Percentiles rank a stretch among this genome's conserved stretches.
Conservation (phyloP, 2,888 invertebrate genomes). For the Pherbina coryleti region DNA sequence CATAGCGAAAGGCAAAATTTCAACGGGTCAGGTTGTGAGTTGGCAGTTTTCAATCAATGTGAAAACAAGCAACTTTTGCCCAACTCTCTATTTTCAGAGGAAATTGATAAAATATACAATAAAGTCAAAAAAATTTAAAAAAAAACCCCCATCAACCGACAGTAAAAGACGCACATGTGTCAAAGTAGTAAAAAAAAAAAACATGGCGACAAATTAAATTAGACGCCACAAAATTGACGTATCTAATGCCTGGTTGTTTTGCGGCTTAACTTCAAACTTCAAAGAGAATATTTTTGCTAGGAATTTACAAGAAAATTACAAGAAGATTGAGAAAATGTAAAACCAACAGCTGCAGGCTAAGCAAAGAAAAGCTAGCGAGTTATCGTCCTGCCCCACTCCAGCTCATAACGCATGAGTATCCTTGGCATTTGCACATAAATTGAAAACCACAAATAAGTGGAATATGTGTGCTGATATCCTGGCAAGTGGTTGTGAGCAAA, state of each 20-base stretch:
- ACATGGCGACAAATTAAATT: conserved; percentile 30
- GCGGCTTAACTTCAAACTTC: conserved; percentile 7
- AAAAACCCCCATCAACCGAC: background rate
- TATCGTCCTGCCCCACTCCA: background rate
- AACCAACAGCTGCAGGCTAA: background rate
- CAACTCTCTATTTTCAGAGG: background rate
- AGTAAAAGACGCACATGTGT: background rate
- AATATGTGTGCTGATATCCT: conserved; percentile 6
- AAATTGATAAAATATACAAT: conserved; percentile 7
- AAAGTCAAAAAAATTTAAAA: background rate
- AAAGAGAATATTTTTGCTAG: conserved; percentile 25
- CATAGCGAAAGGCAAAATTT: background rate
- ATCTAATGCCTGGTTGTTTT: background rate
- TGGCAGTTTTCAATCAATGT: conserved; percentile 11
- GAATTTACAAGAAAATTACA: conserved; percentile 12
- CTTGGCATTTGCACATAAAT: conserved; percentile 31
- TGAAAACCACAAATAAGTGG: conserved; percentile 28
- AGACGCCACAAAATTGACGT: background rate
- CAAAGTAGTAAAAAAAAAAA: background rate
- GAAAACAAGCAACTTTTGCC: conserved; percentile 10
- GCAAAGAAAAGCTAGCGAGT: background rate
- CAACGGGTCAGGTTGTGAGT: background rate
- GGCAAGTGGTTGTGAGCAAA: background rate
- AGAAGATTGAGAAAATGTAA: conserved; percentile 14
- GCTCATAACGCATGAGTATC: background rate